Evolutionary conservation across 30 jellyfish, hydroid and myxozoan genomes (phyloP).

Genomic region (Sanderia malayensis): DNA sequence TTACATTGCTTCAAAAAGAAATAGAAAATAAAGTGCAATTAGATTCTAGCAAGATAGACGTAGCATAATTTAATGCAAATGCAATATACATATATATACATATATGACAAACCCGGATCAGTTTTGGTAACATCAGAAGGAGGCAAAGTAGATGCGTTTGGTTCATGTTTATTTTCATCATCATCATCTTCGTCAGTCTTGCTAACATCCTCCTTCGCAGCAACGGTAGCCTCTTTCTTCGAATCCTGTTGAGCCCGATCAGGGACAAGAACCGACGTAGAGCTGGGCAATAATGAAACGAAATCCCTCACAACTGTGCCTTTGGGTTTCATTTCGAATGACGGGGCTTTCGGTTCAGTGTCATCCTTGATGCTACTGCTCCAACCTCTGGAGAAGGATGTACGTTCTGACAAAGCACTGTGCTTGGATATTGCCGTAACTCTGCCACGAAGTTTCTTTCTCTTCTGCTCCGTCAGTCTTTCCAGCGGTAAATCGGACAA

Average conservation of each 20-base stretch:
- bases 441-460: slow-evolving; percentile 76
- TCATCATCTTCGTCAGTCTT: too few species aligned
- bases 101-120: background rate
- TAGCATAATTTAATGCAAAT: too few species aligned
- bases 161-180: slow-evolving; percentile 18
- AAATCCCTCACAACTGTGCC: slow-evolving; percentile 32
- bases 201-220: too few species aligned
- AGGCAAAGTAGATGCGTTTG: background rate
- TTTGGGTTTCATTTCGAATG: slow-evolving; percentile 27
- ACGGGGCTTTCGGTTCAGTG: slow-evolving; percentile 18
- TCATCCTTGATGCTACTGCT: slow-evolving; percentile 54
- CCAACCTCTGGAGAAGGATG: slow-evolving; percentile 90
- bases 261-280: slow-evolving; percentile 56
- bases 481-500: slow-evolving; percentile 79
- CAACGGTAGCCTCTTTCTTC: slow-evolving; percentile 12
- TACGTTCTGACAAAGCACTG: slow-evolving; percentile 8
- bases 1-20: too few species aligned
- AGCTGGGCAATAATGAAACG: slow-evolving; percentile 56
- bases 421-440: slow-evolving; percentile 49
- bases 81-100: too few species aligned
- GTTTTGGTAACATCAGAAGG: slow-evolving; percentile 39
- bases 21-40: too few species aligned
- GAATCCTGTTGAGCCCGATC: slow-evolving; percentile 14
- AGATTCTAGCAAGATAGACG: too few species aligned
- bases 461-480: slow-evolving; percentile 79